Conservation (phyloP, 1,140 invertebrate genomes). For the Drosophila guanche region DNA sequence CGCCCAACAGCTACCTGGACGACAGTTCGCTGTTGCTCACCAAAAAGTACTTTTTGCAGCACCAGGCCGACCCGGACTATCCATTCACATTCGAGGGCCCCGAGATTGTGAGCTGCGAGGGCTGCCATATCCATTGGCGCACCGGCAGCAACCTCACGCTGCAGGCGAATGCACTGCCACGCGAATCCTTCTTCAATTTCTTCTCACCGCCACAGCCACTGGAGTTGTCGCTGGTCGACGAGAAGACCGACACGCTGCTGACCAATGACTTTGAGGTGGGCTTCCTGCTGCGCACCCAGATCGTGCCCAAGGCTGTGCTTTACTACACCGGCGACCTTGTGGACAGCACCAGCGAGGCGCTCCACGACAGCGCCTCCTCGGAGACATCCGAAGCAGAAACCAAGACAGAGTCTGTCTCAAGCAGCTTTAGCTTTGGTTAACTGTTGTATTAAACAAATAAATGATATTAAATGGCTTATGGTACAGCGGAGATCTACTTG, state of each 20-base stretch:
- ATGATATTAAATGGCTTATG: background rate
- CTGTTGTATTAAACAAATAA: background rate
- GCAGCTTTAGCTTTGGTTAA: too few relatives aligned
- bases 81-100: conserved; percentile 98
- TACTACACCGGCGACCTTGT: conserved; percentile 94
- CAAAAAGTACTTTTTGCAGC: conserved; percentile 97
- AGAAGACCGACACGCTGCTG: conserved; percentile 66
- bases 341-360: conserved; percentile 78
- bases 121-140: conserved; percentile 96
- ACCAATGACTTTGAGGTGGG: conserved; percentile 98
- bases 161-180: conserved; percentile 97
- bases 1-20: conserved; percentile 96
- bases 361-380: conserved; percentile 16
- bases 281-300: conserved; percentile 95
- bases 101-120: conserved; percentile 96
- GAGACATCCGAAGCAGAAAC: background rate
- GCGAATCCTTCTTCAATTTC: conserved; percentile 99
- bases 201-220: conserved; percentile 93
- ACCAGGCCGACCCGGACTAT: conserved; percentile 93
- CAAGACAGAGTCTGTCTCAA: too few relatives aligned
- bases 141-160: conserved; percentile 98
- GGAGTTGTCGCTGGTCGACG: conserved; percentile 86
- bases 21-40: conserved; percentile 95
- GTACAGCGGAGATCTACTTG: conserved; percentile 85
- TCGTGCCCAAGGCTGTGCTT: conserved; percentile 95